Evolutionary conservation across 2,888 invertebrate species (phyloP).

Genomic region (Anticlea derivata): DNA sequence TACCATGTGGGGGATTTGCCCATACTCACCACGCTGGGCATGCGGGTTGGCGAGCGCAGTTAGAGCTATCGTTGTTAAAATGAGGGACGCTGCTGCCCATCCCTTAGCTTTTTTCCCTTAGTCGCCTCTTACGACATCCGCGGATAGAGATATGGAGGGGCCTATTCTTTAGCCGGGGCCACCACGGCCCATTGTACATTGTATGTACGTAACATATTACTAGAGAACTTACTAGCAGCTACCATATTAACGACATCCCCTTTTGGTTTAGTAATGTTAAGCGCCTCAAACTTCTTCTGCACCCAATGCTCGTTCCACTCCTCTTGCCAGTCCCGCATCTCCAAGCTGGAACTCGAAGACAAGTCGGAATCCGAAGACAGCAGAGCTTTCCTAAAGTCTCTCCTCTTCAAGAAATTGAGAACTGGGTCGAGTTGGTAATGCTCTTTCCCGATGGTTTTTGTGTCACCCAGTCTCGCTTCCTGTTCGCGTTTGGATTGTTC

Average conservation of each 20-base stretch:
- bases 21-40: too few relatives aligned
- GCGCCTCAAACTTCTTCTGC: conserved; percentile 53
- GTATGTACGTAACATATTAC: too few relatives aligned
- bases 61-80: too few relatives aligned
- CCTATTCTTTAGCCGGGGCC: too few relatives aligned
- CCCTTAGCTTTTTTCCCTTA: too few relatives aligned
- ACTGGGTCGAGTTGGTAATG: conserved; percentile 48
- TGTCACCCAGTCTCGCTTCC: conserved; percentile 2
- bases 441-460: conserved; percentile 10
- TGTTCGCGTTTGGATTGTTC: background rate
- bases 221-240: conserved; percentile 61
- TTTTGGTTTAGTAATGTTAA: conserved; percentile 46
- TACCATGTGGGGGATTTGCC: too few relatives aligned
- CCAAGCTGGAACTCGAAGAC: conserved; percentile 42
- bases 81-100: too few relatives aligned
- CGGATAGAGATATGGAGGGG: too few relatives aligned
- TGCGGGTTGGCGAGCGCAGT: too few relatives aligned
- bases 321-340: conserved; percentile 47
- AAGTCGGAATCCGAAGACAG: conserved; percentile 38
- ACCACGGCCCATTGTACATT: too few relatives aligned
- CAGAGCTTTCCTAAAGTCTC: conserved; percentile 1
- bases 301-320: conserved; percentile 50
- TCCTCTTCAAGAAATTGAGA: conserved; percentile 39
- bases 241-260: conserved; percentile 68
- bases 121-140: too few relatives aligned